phyloP scores from a whole-genome alignment of 1,140 invertebrate species.

The Temnothorax nylanderi region DNA sequence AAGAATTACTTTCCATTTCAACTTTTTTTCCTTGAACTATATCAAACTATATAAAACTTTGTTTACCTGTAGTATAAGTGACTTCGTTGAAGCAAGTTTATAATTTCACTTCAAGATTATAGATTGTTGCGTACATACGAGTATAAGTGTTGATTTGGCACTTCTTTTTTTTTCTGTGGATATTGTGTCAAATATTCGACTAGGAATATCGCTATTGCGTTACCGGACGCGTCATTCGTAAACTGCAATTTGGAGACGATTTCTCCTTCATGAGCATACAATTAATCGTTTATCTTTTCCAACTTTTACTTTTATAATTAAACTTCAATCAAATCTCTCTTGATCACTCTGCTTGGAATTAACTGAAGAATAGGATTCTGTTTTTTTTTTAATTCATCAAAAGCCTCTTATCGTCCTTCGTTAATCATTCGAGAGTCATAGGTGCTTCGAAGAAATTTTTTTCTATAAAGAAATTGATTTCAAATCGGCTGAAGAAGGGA shows the following conservation, averaged over 20 bases:
- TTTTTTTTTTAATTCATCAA: background rate
- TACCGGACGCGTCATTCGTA: background rate
- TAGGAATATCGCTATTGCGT: background rate
- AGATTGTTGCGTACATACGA: no score
- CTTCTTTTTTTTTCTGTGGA: no score
- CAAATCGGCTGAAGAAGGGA: background rate
- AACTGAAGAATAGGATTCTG: background rate
- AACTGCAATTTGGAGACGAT: background rate
- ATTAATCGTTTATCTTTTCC: background rate
- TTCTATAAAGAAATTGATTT: background rate
- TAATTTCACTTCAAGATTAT: no score
- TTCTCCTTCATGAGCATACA: background rate
- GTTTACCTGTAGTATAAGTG: no score
- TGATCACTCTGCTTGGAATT: background rate
- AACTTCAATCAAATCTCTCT: background rate
- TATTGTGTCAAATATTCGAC: background rate
- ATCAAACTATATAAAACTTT: no score
- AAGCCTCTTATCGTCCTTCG: background rate
- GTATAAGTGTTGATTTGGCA: no score
- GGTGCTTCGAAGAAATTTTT: background rate
- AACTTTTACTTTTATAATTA: constrained; percentile 12
- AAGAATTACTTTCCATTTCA: no score
- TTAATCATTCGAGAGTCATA: background rate
- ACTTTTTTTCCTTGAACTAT: no score
- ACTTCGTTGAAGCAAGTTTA: no score